These are phyloP conservation scores for Crax fasciolata DNA, from an alignment of 2,797 vertebrate species.

Conservation along the genomic window DNA sequence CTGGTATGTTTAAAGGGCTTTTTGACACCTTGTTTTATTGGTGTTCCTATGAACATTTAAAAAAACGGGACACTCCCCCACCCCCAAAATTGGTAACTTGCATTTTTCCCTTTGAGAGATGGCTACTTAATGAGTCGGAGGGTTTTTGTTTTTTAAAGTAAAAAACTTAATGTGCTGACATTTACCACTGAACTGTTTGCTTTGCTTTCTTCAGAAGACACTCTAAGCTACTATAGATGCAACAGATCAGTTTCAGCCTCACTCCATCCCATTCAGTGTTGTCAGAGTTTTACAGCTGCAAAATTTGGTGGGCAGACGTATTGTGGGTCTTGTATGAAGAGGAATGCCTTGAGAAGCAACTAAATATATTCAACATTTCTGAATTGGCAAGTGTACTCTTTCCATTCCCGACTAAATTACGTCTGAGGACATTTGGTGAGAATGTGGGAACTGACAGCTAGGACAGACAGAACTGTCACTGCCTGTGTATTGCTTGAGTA, in stretches of 20 bases:
- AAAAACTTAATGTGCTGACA: background rate
- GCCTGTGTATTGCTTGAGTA: conserved; percentile 3
- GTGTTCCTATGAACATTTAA: background rate
- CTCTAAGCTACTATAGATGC: background rate
- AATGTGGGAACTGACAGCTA: conserved; percentile 4
- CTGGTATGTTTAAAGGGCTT: background rate
- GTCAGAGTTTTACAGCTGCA: background rate
- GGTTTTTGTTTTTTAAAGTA: background rate
- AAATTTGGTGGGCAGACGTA: background rate
- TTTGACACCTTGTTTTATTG: background rate
- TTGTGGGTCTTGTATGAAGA: conserved; percentile 3
- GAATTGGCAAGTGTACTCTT: conserved; percentile 4
- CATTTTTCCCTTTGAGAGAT: background rate
- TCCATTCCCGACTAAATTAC: background rate
- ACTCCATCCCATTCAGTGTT: background rate
- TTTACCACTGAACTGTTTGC: background rate
- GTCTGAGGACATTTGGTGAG: conserved; percentile 17
- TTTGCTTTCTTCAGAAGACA: background rate
- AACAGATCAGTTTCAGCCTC: background rate
- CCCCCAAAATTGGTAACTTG: background rate
- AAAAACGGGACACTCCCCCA: background rate
- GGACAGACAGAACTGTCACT: conserved; percentile 24
- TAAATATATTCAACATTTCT: conserved; percentile 36
- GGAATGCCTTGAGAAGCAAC: conserved; percentile 1
- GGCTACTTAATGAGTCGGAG: background rate